A percentile compares a stretch with the other conserved stretches of the same genome.
Conservation (phyloP, 2,888 invertebrate species). For the Cancer borealis region DNA sequence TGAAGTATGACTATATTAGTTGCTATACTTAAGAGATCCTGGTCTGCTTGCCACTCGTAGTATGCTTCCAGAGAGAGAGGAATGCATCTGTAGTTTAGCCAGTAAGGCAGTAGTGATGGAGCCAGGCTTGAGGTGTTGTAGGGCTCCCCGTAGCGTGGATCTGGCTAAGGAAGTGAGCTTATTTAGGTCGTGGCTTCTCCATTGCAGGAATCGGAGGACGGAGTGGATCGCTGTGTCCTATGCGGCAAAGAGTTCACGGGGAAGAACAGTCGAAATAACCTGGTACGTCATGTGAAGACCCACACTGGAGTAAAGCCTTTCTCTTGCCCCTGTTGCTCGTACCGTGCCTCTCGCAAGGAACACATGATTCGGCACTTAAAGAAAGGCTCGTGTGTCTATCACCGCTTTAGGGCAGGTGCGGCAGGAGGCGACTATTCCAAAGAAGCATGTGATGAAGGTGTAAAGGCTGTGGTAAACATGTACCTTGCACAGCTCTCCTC, state of each 20-base stretch:
- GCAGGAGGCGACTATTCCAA: constrained; percentile 63
- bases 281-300: constrained; percentile 74
- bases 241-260: constrained; percentile 77
- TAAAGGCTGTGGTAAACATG: constrained; percentile 72
- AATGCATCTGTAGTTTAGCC: constrained; percentile 65
- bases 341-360: constrained; percentile 74
- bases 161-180: constrained; percentile 67
- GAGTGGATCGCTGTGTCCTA: constrained; percentile 76
- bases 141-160: constrained; percentile 70
- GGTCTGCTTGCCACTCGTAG: constrained; percentile 55
- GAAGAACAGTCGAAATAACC: constrained; percentile 76
- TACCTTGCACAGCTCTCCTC: constrained; percentile 69
- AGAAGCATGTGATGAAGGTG: constrained; percentile 69
- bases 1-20: constrained; percentile 44
- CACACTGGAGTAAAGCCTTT: constrained; percentile 76
- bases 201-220: constrained; percentile 75
- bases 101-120: constrained; percentile 70
- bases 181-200: constrained; percentile 74
- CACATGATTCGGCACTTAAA: constrained; percentile 75
- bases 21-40: constrained; percentile 46
- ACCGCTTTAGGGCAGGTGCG: constrained; percentile 69
- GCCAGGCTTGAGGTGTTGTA: constrained; percentile 61
- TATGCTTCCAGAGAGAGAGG: constrained; percentile 58
- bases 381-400: constrained; percentile 75
- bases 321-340: constrained; percentile 74